A percentile compares a stretch with the other conserved stretches of the same genome.
Conservation (phyloP, 2,888 invertebrate species). For the Drosophila cognata region DNA sequence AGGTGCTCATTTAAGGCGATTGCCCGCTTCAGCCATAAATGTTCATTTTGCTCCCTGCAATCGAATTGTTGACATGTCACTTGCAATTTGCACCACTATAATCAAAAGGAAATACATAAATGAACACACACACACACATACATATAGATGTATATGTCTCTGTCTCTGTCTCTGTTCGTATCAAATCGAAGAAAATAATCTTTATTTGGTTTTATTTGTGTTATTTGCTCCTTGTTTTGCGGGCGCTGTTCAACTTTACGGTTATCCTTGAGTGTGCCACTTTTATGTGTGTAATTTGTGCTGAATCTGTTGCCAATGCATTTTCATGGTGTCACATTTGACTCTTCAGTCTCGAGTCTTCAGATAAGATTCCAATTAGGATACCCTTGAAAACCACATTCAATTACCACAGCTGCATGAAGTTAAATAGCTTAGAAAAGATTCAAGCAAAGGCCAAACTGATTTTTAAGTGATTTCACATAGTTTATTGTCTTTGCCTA, state of each 20-base stretch:
- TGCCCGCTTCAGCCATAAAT: conserved; percentile 85
- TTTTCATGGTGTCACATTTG: conserved; percentile 54
- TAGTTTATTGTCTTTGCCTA: neutral
- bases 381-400: conserved; percentile 26
- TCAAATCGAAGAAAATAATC: conserved; percentile 61
- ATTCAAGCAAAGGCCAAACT: neutral
- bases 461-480: neutral
- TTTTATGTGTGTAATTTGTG: conserved; percentile 55
- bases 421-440: neutral
- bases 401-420: conserved; percentile 32
- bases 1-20: conserved; percentile 83
- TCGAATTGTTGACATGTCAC: conserved; percentile 85
- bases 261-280: conserved; percentile 51
- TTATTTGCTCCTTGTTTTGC: conserved; percentile 45
- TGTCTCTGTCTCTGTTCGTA: conserved; percentile 10
- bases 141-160: conserved; percentile 13
- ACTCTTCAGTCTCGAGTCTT: conserved; percentile 36
- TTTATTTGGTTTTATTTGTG: conserved; percentile 60
- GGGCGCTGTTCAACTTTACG: conserved; percentile 70
- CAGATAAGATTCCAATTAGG: conserved; percentile 48
- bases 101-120: conserved; percentile 62
- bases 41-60: conserved; percentile 84
- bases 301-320: conserved; percentile 33
- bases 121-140: conserved; percentile 33
- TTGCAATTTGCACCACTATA: conserved; percentile 84